Base-by-base conservation (phyloP, 2,797 vertebrate species). In the Leuciscus waleckii region DNA sequence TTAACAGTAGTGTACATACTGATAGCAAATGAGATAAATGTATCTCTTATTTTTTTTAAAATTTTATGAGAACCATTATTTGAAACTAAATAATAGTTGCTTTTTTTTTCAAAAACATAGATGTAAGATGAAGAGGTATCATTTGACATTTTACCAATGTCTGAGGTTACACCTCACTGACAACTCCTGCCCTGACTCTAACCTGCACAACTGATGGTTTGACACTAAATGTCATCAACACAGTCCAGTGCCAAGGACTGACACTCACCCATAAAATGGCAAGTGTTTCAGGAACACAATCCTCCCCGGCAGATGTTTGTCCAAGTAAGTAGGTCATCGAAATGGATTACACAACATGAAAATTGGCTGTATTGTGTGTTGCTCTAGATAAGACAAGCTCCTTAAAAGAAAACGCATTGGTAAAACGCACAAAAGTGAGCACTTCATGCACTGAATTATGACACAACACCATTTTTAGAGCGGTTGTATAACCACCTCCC, bases 291-390 rank as follows among this genome's bases (percentile, higher is more conserved):
- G 68, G n/a, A 84, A 69, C 71, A 70, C 46, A 7, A 26, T 14
- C 67, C 49, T 80, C 54, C 21, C 51, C 74, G 41, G 51, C 80
- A 70, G n/a, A 51, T 83, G 79, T 79, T 75, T 83, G 49, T 75
- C 17, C 79, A 43, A 71, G 56, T 85, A 89, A 85, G 76, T 88
- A 91, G 92, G 93, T 93, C 92, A 88, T 56, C 51, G 76, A 79
- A 88, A 88, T 89, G 89, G 88, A 80, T 87, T 92, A 93, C 92
- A 83, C 92, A 93, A 92, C 84, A 93, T 92, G 87, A 91, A 93
- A 93, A 73, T n/a, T 90, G 89, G 90, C 90, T 89, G 89, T 88
- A 82, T 86, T 83, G 89, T 87, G 58, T 75, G 81, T 56, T 82
- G 83, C 88, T 92, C 89, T 87, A 92, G 90, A 93, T 92, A 92